Conservation (phyloP, 2,797 vertebrate species). For the Babyrousa celebensis region DNA sequence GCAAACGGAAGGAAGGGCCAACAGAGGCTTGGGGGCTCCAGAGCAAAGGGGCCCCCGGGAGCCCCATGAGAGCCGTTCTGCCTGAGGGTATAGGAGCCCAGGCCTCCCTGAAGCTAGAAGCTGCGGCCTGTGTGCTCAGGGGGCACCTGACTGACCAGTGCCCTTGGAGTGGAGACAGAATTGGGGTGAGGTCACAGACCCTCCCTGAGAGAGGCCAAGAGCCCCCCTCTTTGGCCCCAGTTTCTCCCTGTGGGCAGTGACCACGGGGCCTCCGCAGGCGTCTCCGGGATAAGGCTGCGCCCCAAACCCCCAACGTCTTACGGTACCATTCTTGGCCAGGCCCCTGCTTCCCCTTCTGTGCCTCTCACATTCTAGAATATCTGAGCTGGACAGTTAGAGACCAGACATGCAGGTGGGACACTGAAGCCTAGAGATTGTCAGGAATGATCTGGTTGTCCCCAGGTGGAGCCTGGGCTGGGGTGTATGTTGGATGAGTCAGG, state of each 20-base stretch:
- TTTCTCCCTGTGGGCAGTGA: slow-evolving; percentile 4
- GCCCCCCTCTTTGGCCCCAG: neutral
- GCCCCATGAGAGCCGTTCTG: neutral
- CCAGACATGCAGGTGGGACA: neutral
- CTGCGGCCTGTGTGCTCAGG: neutral
- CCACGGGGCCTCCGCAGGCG: neutral
- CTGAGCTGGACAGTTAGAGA: neutral
- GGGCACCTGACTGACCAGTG: neutral
- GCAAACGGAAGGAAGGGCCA: neutral
- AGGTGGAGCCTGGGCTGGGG: slow-evolving; percentile 1
- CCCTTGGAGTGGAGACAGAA: neutral
- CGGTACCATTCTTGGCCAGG: neutral
- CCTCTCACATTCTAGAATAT: neutral
- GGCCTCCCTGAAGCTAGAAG: neutral
- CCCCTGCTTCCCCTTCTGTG: neutral
- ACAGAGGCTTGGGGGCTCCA: neutral
- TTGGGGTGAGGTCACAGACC: neutral
- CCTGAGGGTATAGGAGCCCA: neutral
- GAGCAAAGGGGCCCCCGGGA: neutral
- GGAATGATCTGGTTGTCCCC: neutral
- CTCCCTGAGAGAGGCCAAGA: neutral
- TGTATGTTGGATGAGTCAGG: neutral
- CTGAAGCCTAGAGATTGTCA: neutral
- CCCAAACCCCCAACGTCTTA: too few species aligned
- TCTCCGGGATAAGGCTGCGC: neutral